phyloP scores from a whole-genome alignment of 2,888 invertebrate species.

The Troides helena region DNA sequence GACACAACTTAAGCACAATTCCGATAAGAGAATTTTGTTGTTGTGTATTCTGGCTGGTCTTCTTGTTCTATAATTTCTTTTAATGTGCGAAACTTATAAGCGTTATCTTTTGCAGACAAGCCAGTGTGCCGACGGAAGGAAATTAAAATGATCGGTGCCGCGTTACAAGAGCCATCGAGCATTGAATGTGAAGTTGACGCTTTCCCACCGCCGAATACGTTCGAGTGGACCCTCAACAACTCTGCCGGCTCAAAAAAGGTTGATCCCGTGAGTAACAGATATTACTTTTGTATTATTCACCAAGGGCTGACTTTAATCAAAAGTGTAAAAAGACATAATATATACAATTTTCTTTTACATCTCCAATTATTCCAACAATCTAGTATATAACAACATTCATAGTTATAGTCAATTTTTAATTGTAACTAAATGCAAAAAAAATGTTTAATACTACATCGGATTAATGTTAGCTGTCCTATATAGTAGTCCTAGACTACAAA shows the following conservation, averaged over 20 bases:
- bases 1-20: background rate
- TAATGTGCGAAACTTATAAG: background rate
- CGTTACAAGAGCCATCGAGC: constrained; percentile 88
- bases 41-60: background rate
- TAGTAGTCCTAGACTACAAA: no score
- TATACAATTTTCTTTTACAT: no score
- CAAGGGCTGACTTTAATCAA: background rate
- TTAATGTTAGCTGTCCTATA: no score
- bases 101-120: constrained; percentile 81
- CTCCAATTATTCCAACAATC: no score
- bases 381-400: no score
- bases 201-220: constrained; percentile 89
- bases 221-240: constrained; percentile 95
- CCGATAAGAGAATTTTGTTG: background rate
- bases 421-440: no score
- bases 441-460: no score
- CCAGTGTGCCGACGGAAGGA: constrained; percentile 90
- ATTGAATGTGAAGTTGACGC: constrained; percentile 92
- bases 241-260: constrained; percentile 91
- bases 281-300: constrained; percentile 17
- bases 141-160: constrained; percentile 91
- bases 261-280: constrained; percentile 59
- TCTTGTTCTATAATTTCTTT: background rate
- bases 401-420: no score
- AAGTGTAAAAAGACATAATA: no score